phyloP scores from a whole-genome alignment of 2,797 vertebrate species.

The Coilia nasus region DNA sequence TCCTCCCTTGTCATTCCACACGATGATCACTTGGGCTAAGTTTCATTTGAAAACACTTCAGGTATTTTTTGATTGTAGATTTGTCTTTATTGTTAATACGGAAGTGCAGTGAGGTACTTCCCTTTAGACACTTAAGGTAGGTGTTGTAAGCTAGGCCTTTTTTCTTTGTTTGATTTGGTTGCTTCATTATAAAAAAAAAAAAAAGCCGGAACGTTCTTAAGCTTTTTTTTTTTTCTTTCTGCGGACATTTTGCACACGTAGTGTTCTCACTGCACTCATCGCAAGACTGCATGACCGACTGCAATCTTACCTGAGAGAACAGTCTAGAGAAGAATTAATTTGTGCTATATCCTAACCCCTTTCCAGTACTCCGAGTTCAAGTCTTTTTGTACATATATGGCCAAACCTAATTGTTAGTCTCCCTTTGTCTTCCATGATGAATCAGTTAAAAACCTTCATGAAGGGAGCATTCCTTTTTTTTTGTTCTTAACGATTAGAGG shows the following conservation, averaged over 20 bases:
- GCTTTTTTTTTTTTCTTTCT: not conserved
- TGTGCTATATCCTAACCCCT: not conserved
- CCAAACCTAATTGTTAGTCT: slow-evolving; percentile 27
- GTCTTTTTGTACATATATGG: slow-evolving; percentile 14
- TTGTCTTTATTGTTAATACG: slow-evolving; percentile 1
- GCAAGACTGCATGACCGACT: not conserved
- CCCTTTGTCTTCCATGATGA: slow-evolving; percentile 2
- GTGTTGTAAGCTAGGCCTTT: not conserved
- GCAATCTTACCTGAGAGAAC: slow-evolving; percentile 7
- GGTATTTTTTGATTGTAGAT: slow-evolving; percentile 24
- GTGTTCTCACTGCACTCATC: not conserved
- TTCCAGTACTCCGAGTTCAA: not conserved
- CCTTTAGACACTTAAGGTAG: not conserved
- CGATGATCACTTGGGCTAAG: not conserved
- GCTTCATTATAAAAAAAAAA: not conserved
- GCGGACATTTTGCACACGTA: not conserved
- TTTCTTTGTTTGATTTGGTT: not conserved
- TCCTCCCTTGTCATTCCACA: not conserved
- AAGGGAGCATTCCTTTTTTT: not conserved
- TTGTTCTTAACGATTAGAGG: not conserved
- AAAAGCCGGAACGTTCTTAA: slow-evolving; percentile 4
- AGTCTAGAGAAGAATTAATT: not conserved
- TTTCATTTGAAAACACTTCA: slow-evolving; percentile 6
- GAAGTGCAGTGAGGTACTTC: slow-evolving; percentile 6
- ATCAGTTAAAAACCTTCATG: not conserved